A percentile compares a stretch with the other conserved stretches of the same genome.
Evolutionary conservation across 1,140 invertebrate genomes (phyloP).

Genomic region (Chionoecetes opilio): DNA sequence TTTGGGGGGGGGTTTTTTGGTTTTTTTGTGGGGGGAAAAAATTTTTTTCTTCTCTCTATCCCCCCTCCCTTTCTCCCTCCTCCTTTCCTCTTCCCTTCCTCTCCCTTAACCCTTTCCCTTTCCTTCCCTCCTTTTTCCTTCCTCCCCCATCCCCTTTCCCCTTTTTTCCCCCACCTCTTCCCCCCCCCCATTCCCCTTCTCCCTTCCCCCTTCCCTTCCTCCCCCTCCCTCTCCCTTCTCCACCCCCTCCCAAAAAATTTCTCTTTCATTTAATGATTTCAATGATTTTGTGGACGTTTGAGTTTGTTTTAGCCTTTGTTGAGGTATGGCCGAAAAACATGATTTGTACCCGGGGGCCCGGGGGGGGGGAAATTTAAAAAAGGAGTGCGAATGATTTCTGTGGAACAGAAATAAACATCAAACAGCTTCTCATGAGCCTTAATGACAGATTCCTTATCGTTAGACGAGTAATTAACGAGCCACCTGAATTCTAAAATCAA

Average conservation of each 20-base stretch:
- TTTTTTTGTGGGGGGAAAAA: too few relatives aligned
- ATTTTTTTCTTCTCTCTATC: background rate
- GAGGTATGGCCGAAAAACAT: too few relatives aligned
- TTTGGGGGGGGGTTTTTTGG: too few relatives aligned
- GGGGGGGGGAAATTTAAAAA: slow-evolving; percentile 76
- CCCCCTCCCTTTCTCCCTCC: background rate
- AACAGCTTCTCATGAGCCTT: slow-evolving; percentile 73
- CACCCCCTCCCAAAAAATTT: background rate
- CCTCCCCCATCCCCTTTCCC: background rate
- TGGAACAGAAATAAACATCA: slow-evolving; percentile 75
- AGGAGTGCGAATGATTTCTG: slow-evolving; percentile 75
- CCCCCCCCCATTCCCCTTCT: background rate
- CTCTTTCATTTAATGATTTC: background rate
- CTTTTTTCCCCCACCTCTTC: background rate
- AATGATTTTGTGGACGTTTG: background rate
- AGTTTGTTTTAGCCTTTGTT: slow-evolving; percentile 42
- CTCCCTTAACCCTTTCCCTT: too few relatives aligned
- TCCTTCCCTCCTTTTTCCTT: background rate
- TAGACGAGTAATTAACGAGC: slow-evolving; percentile 70
- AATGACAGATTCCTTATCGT: slow-evolving; percentile 76
- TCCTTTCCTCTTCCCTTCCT: too few relatives aligned
- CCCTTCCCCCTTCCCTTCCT: background rate
- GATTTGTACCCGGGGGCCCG: too few relatives aligned
- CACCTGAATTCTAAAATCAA: slow-evolving; percentile 75
- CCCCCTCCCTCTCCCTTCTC: background rate